Evolutionary conservation across 2,888 invertebrate species (phyloP).

Genomic region (Allacma fusca): DNA sequence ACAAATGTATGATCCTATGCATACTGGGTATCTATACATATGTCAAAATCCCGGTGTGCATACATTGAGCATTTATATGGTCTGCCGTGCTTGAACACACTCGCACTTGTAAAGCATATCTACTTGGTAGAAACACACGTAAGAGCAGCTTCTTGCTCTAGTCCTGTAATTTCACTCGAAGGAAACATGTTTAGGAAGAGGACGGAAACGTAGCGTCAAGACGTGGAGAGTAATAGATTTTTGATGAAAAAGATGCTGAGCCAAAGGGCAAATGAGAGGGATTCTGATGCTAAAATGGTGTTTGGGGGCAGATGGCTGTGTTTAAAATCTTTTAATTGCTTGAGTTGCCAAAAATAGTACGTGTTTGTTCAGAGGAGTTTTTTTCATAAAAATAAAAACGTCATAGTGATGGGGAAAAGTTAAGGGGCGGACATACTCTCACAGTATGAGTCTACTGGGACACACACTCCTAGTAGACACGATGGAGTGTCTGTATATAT

Average conservation of each 20-base stretch:
- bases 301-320: conserved; percentile 58
- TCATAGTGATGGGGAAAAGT: conserved; percentile 39
- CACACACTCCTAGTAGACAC: too few species aligned
- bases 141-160: too few species aligned
- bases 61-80: too few species aligned
- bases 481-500: too few species aligned
- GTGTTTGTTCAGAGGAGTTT: conserved; percentile 40
- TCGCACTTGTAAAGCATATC: too few species aligned
- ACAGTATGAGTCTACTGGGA: too few species aligned
- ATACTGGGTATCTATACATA: too few species aligned
- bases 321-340: conserved; percentile 60
- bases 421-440: conserved; percentile 1
- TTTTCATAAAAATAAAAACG: conserved; percentile 49
- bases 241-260: background rate
- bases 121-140: too few species aligned
- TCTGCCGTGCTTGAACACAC: too few species aligned
- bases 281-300: conserved; percentile 39
- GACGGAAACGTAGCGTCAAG: background rate
- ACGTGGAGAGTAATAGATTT: background rate
- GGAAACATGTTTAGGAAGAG: background rate
- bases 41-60: too few species aligned
- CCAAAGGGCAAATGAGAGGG: conserved; percentile 22
- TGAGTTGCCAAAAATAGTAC: conserved; percentile 51
- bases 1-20: too few species aligned
- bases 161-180: too few species aligned